Evolutionary conservation across 2,888 invertebrate species (phyloP), one percentile per base, ranked within the genome.

Genomic region (Papilio elwesi): DNA sequence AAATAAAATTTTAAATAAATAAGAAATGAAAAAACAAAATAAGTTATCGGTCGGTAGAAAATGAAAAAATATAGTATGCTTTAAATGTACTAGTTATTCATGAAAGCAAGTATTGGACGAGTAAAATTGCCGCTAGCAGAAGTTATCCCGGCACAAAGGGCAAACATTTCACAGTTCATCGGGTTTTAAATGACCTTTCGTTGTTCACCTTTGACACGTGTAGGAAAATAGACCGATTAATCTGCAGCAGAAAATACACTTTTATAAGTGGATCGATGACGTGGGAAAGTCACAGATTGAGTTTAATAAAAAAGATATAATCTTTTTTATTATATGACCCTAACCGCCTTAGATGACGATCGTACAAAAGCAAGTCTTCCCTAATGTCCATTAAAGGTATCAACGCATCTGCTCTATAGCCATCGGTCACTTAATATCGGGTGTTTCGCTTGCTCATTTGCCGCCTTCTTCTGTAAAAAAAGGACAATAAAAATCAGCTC

Each of bases 151-250:
- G 15, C 15, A 10, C 53, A 68, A 72, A 68, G 64, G 53, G 36
- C 49, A 64, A 70, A 64, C 64, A 68, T 48, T 68, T 68, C 52
- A 68, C 64, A 68, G 68, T 68, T 72, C 68, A 72, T 13, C 48
- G 55, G 72, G 52, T 68, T 16, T 68, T 49, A 63, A 36, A 9
- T 68, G 55, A 72, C 72, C 72, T 72, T 72, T 68, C 72, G 68
- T 63, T 38, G 72, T 55, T 68, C 38, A 68, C 72, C 72, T 72
- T 13, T 68, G 59, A 26, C 64, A 52, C 63, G 6, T 51, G 26
- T n/a, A 48, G 15, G 71, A 67, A 71, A 65, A 71, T 68, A 63
- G 52, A 70, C 15, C 2, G 26, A 47, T 15, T 51, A 62, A 13
- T 26, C 6, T n/a, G 36, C 55, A n/a, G n/a, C 8, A 47, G 4